A percentile compares a stretch with the other conserved stretches of the same genome.
phyloP scores from a whole-genome alignment of 2,797 vertebrate species.

The Hippopotamyrus pictus region DNA sequence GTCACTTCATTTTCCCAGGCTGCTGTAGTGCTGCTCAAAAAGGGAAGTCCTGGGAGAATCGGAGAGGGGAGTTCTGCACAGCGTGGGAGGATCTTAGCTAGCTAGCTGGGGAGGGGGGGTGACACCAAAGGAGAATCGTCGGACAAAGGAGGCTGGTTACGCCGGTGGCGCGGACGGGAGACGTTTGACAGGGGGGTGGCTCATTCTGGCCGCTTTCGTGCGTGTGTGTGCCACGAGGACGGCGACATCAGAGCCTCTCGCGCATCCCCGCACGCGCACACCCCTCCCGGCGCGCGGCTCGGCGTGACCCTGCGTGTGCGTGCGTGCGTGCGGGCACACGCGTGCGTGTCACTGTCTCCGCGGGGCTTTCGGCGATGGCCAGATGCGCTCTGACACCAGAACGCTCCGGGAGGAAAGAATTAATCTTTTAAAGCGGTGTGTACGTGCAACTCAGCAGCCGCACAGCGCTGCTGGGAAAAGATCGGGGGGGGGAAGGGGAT shows the following conservation, averaged over 20 bases:
- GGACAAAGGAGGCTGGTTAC: background rate
- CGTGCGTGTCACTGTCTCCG: background rate
- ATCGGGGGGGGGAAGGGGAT: too few relatives aligned
- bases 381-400: conserved; percentile 8
- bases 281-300: background rate
- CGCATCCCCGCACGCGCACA: background rate
- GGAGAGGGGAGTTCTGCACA: background rate
- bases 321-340: background rate
- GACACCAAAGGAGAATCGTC: background rate
- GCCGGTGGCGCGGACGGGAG: background rate
- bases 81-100: background rate
- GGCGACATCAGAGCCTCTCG: background rate
- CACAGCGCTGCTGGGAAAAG: background rate
- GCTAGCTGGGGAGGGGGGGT: background rate
- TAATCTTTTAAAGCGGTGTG: conserved; percentile 1
- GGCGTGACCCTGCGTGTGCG: background rate
- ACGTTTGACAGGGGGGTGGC: background rate
- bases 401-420: background rate
- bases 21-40: background rate
- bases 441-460: background rate
- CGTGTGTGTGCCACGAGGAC: background rate
- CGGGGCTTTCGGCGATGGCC: background rate
- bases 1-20: conserved; percentile 16
- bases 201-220: background rate
- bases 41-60: background rate